A percentile compares a stretch with the other conserved stretches of the same genome.
phyloP scores from a whole-genome alignment of 2,797 vertebrate genomes.

The Danio kyathit region DNA sequence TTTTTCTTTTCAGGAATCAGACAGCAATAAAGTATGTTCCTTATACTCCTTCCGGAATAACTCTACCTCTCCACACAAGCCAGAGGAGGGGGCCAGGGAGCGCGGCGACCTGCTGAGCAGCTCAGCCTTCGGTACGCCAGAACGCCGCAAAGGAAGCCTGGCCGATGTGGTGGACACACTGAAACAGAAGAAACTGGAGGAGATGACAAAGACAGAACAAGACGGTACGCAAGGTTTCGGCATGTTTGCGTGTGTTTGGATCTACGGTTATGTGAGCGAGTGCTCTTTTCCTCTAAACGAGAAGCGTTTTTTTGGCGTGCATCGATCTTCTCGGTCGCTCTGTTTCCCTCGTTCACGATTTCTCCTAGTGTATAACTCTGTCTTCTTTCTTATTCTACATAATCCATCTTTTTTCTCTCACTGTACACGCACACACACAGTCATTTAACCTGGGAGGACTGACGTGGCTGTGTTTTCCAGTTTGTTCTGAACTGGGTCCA shows the following conservation, averaged over 20 bases:
- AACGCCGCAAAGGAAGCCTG: constrained; percentile 99
- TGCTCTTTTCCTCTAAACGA: constrained; percentile 1
- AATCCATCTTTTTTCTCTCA: constrained; percentile 53
- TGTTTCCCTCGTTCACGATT: constrained; percentile 11
- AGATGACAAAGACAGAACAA: constrained; percentile 99
- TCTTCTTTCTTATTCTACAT: constrained; percentile 35
- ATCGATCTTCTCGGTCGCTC: constrained; percentile 43
- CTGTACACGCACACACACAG: constrained; percentile 37
- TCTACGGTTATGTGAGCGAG: constrained; percentile 50
- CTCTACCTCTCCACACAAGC: constrained; percentile 99
- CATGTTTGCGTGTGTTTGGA: constrained; percentile 48
- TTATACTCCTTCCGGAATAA: constrained; percentile 99
- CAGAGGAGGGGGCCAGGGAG: constrained; percentile 97
- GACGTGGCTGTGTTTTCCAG: constrained; percentile 81
- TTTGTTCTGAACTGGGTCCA: constrained; percentile 81
- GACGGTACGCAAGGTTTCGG: constrained; percentile 84
- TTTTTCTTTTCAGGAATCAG: constrained; percentile 90
- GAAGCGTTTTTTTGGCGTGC: constrained; percentile 45
- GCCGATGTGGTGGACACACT: constrained; percentile 98
- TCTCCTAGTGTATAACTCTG: constrained; percentile 14
- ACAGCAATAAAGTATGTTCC: constrained; percentile 99
- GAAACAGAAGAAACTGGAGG: constrained; percentile 99
- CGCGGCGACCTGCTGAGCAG: constrained; percentile 94
- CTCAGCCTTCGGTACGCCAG: constrained; percentile 96
- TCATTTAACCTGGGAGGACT: constrained; percentile 69